Percentiles rank a stretch among this genome's conserved stretches.
Conservation (phyloP, 2,888 invertebrate species). For the Alcis repandata region DNA sequence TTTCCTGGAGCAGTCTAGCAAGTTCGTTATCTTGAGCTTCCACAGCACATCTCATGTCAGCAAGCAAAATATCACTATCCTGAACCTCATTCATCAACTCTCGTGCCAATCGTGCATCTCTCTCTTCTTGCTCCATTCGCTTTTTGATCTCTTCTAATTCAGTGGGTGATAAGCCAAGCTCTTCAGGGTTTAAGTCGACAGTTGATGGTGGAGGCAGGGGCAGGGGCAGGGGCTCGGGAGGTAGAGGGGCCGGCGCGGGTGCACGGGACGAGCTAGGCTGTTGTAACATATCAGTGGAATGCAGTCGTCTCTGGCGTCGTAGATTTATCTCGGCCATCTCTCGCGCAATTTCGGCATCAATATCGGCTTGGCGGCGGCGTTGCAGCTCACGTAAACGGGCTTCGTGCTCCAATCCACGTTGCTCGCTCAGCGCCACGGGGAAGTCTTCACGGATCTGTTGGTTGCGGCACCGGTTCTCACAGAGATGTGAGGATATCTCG, state of each 20-base stretch:
- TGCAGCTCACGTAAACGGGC: slow-evolving; percentile 70
- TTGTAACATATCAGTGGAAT: slow-evolving; percentile 61
- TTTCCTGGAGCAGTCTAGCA: slow-evolving; percentile 76
- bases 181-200: slow-evolving; percentile 68
- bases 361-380: slow-evolving; percentile 77
- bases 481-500: slow-evolving; percentile 81
- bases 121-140: slow-evolving; percentile 79
- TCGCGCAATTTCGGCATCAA: slow-evolving; percentile 80
- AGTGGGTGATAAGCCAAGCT: slow-evolving; percentile 73
- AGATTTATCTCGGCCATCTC: slow-evolving; percentile 83
- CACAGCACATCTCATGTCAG: slow-evolving; percentile 82
- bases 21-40: slow-evolving; percentile 83
- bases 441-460: slow-evolving; percentile 84
- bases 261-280: slow-evolving; percentile 75
- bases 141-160: slow-evolving; percentile 77
- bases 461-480: slow-evolving; percentile 80
- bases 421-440: slow-evolving; percentile 79
- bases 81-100: slow-evolving; percentile 75
- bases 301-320: slow-evolving; percentile 71
- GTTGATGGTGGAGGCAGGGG: slow-evolving; percentile 36
- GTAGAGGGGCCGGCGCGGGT: slow-evolving; percentile 53
- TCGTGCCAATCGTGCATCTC: slow-evolving; percentile 75
- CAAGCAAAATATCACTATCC: slow-evolving; percentile 71
- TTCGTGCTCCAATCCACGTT: slow-evolving; percentile 77
- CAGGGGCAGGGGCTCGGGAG: slow-evolving; percentile 41